These are phyloP conservation scores for Echiichthys vipera DNA, from an alignment of 2,797 vertebrate genomes.

Conservation along the genomic window DNA sequence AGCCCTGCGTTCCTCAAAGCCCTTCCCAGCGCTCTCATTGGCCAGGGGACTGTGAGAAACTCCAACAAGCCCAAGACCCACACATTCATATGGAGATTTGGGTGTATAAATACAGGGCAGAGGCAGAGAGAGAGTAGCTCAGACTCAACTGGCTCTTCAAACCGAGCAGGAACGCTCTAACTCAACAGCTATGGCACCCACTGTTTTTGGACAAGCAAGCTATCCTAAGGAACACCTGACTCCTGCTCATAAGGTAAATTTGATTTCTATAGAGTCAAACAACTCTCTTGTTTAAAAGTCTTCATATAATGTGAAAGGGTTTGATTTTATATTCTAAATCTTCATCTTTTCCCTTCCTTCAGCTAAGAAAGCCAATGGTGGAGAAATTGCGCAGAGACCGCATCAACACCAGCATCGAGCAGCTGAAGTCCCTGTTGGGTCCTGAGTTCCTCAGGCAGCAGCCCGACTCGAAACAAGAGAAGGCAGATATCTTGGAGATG, in stretches of 20 bases:
- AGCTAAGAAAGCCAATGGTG: constrained; percentile 90
- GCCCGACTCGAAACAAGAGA: constrained; percentile 89
- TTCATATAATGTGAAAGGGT: not conserved
- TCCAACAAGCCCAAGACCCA: constrained; percentile 88
- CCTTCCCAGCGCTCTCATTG: constrained; percentile 87
- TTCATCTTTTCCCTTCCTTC: constrained; percentile 40
- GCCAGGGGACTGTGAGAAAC: constrained; percentile 94
- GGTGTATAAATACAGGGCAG: constrained; percentile 88
- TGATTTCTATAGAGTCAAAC: not conserved
- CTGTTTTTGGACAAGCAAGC: constrained; percentile 71
- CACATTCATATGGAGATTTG: constrained; percentile 88
- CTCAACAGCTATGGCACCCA: constrained; percentile 83
- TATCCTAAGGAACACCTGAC: constrained; percentile 78
- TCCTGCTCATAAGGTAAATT: constrained; percentile 84
- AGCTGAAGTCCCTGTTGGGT: constrained; percentile 82
- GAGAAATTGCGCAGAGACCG: constrained; percentile 89
- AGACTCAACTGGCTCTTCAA: constrained; percentile 69
- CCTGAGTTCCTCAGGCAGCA: constrained; percentile 86
- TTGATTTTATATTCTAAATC: constrained; percentile 12
- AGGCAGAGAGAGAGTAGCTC: constrained; percentile 62
- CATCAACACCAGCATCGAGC: constrained; percentile 85
- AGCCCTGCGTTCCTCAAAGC: constrained; percentile 79
- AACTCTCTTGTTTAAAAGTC: not conserved
- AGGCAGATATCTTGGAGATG: constrained; percentile 89
- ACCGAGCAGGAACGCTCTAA: constrained; percentile 58